A percentile compares a stretch with the other conserved stretches of the same genome.
Conservation (phyloP, 1,140 invertebrate species). For the Plutomurus gul region DNA sequence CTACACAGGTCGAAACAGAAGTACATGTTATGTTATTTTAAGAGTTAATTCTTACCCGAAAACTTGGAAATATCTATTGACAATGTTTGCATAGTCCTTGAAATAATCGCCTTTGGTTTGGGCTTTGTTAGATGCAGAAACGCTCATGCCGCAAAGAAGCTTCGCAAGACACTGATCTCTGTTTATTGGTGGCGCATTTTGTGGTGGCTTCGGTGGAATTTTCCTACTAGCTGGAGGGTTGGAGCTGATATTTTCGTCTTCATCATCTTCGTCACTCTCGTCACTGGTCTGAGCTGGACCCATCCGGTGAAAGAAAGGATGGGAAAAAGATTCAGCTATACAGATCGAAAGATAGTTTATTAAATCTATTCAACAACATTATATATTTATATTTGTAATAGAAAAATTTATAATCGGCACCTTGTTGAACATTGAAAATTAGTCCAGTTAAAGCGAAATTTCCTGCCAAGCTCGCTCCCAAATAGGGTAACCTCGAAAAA, state of each 20-base stretch:
- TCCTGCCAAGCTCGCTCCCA: background rate
- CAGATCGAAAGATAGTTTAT: background rate
- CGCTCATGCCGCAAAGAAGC: constrained; percentile 41
- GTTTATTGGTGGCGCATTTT: background rate
- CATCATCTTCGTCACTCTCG: background rate
- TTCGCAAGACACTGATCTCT: constrained; percentile 37
- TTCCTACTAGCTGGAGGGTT: too few relatives aligned
- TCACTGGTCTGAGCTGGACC: background rate
- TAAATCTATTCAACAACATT: too few relatives aligned
- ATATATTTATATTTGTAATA: too few relatives aligned
- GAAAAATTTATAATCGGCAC: too few relatives aligned
- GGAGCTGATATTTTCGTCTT: constrained; percentile 15
- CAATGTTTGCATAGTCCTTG: constrained; percentile 31
- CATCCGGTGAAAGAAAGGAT: background rate
- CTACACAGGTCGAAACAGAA: too few relatives aligned
- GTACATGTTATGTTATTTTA: too few relatives aligned
- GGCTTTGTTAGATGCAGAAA: constrained; percentile 8
- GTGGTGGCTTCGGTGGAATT: background rate
- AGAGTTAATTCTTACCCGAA: constrained; percentile 22
- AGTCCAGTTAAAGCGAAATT: background rate
- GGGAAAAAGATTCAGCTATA: background rate
- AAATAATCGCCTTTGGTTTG: constrained; percentile 30
- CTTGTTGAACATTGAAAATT: background rate
- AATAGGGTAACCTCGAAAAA: background rate
- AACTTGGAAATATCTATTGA: constrained; percentile 35